phyloP scores from a whole-genome alignment of 2,888 invertebrate genomes.

The Orthosia incerta region DNA sequence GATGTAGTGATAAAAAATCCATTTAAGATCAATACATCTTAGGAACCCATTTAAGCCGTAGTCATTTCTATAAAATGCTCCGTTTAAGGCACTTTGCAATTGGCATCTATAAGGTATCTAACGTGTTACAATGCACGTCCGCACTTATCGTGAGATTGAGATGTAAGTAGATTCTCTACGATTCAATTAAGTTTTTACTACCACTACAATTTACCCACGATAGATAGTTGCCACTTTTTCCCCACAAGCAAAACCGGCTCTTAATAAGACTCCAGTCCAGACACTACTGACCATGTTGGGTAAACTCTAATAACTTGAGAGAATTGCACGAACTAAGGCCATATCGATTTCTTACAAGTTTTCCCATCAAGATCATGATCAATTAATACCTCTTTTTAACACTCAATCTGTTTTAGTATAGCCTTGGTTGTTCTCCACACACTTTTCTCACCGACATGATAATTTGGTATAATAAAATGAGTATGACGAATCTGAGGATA shows the following conservation, averaged over 20 bases:
- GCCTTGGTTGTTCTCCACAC: neutral
- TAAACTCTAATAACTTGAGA: neutral
- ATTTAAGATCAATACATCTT: too few relatives aligned
- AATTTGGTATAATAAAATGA: neutral
- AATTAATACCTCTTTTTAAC: conserved; percentile 13
- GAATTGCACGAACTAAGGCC: conserved; percentile 4
- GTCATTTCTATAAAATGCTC: neutral
- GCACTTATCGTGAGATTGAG: conserved; percentile 3
- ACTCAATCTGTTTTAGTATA: neutral
- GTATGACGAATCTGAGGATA: conserved; percentile 4
- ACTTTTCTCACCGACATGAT: conserved; percentile 1
- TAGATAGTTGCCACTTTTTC: conserved; percentile 8
- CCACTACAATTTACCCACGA: neutral
- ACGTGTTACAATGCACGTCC: conserved; percentile 18
- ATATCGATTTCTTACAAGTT: conserved; percentile 29
- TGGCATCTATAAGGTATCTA: neutral
- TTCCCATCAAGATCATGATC: conserved; percentile 5
- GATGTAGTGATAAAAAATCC: too few relatives aligned
- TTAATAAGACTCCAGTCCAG: neutral
- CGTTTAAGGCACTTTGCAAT: neutral
- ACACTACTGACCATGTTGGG: conserved; percentile 9
- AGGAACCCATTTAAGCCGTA: neutral
- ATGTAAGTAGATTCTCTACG: neutral
- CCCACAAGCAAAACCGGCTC: neutral
- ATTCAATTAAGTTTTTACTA: conserved; percentile 21